Evolutionary conservation across 2,888 invertebrate species (phyloP), one percentile per base, ranked within the genome.

Genomic region (Electrophaes corylata): DNA sequence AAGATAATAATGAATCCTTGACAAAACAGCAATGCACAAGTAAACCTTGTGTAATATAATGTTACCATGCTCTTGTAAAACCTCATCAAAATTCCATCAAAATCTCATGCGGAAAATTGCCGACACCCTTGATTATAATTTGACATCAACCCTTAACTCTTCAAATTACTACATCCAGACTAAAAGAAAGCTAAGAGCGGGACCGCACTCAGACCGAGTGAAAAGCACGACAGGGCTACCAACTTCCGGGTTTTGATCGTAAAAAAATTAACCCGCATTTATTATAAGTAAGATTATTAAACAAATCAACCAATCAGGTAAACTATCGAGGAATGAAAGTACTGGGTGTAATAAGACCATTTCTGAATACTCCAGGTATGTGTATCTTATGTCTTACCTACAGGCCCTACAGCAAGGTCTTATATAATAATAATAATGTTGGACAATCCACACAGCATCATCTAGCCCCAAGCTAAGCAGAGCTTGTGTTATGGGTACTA

Each of bases 201-300:
- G 16, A 37, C 57, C 55, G 47, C 62, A 64, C 66, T 64, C 66
- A 66, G 60, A 51, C 59, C 39, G 55, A 58, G 49, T 63, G 63
- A 63, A 66, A 58, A 57, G 41, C 57, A 51, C 23, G 29, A 14
- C 31, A 59, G 58, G 58, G 58, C 45, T 59, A 10, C 23, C 58
- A 39, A 18, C 6, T 43, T 11, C 12, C 14, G 6, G 0, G 1
- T 1, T 20, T 11, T 23, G 6, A 20, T 16, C 6, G 12, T n/a
- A n/a, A 29, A 31, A 12, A 33, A 33, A 12, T 5, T 12, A 6
- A 6, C 26, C 26, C 8, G 20, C 1, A 5, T 26, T 5, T 26
- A n/a, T 26, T 26, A 26, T 20, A 20, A 20, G n/a, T n/a, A n/a
- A n/a, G n/a, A n/a, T n/a, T n/a, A n/a, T n/a, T n/a, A n/a, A n/a